Percentiles rank a stretch among this genome's conserved stretches.
These are phyloP conservation scores for Gymnocheta viridis DNA, from an alignment of 2,888 invertebrate genomes.

Conservation along the genomic window DNA sequence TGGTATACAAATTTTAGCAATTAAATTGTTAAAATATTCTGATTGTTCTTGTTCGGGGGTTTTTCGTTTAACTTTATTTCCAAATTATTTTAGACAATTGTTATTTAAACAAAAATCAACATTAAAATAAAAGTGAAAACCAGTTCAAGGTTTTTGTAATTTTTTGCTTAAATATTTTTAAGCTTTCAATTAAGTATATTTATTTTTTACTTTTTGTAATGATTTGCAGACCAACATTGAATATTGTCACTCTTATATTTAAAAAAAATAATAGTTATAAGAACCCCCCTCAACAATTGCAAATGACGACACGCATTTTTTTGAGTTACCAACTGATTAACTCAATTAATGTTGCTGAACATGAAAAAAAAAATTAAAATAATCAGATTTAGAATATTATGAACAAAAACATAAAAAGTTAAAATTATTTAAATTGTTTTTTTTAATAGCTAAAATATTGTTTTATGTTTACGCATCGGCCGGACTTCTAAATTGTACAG, in stretches of 20 bases:
- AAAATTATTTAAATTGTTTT: not conserved
- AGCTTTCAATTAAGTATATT: not conserved
- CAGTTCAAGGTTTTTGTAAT: constrained; percentile 53
- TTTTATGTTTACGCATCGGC: not conserved
- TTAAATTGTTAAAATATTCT: constrained; percentile 13
- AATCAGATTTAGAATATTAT: not conserved
- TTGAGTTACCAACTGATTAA: constrained; percentile 19
- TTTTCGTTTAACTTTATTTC: not conserved
- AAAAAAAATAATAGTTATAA: not conserved
- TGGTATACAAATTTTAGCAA: not conserved
- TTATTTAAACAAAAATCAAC: constrained; percentile 16
- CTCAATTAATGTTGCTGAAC: constrained; percentile 42
- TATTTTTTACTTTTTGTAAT: not conserved
- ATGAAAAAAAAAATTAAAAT: constrained; percentile 1
- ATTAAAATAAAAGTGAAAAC: constrained; percentile 58
- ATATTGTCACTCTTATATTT: not conserved
- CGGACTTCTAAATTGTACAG: too few relatives aligned
- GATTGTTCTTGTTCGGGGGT: not conserved
- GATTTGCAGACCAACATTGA: not conserved
- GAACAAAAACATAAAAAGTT: not conserved
- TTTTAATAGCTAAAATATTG: not conserved
- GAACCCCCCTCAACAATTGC: constrained; percentile 42
- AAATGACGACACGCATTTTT: constrained; percentile 50
- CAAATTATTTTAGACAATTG: not conserved
- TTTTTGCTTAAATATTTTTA: constrained; percentile 18